Conservation (phyloP, 2,797 vertebrate genomes). For the Echeneis naucrates region DNA sequence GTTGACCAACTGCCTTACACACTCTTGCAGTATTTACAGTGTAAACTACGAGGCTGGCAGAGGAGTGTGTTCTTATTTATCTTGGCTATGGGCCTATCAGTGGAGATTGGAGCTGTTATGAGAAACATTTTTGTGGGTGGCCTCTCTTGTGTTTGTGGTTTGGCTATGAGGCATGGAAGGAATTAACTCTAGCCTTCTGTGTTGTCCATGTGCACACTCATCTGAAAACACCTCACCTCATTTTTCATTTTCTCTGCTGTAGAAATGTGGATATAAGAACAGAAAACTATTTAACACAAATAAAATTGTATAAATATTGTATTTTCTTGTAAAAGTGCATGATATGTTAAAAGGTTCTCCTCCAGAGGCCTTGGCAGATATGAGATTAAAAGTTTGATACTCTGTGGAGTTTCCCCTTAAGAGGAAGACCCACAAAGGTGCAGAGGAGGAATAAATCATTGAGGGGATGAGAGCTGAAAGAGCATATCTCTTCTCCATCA, state of each 20-base stretch:
- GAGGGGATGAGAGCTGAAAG: background rate
- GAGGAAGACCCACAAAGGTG: too few species aligned
- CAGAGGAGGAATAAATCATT: too few species aligned
- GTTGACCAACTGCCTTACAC: conserved; percentile 68
- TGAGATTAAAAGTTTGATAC: too few species aligned
- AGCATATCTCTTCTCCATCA: background rate
- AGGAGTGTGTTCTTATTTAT: conserved; percentile 80
- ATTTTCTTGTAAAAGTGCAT: background rate
- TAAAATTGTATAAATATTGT: accelerated
- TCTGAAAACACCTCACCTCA: conserved; percentile 7
- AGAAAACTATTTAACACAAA: background rate
- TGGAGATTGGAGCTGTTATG: conserved; percentile 78
- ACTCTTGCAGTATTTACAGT: conserved; percentile 74
- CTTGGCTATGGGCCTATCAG: conserved; percentile 82
- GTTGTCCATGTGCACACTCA: conserved; percentile 4
- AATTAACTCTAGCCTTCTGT: conserved; percentile 47
- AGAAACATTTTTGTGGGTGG: conserved; percentile 82
- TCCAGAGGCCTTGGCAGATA: background rate
- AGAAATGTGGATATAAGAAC: background rate
- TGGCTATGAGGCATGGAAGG: conserved; percentile 44
- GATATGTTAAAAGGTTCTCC: background rate
- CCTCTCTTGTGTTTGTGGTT: conserved; percentile 64
- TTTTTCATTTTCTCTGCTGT: background rate
- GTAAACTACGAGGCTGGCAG: conserved; percentile 72
- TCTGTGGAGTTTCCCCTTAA: background rate